Base-by-base conservation (phyloP, 2,888 invertebrate species). In the Diplazon laetatorius region DNA sequence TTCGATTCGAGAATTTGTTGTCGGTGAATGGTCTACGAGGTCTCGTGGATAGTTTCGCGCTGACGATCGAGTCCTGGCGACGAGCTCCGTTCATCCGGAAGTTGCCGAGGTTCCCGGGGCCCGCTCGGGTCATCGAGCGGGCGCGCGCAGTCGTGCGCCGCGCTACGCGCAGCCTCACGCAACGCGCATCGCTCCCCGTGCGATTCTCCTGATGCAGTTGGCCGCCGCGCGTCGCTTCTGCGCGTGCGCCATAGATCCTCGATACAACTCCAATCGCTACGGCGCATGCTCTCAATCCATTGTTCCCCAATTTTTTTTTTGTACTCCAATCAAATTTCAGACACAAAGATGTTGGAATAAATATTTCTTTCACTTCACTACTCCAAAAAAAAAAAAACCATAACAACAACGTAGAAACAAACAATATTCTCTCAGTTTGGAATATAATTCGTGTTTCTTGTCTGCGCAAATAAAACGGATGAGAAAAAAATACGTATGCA, bases 31-130 rank as follows among this genome's bases (percentile, higher is more conserved):
- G n/a, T n/a, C n/a, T n/a, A n/a, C n/a, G n/a, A n/a, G n/a, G n/a
- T 30, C 30, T 30, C 30, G 30, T 2, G 6, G 30, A 30, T n/a
- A 30, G 6, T 30, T 59, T 59, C 4, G 10, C 39, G 39, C 20
- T 4, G n/a, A 8, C 25, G 37, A 0, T 37, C 39, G 20, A 37
- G n/a, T 20, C 42, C 42, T 88, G 87, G 14, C 55, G 14, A 30
- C 8, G 9, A 30, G 88, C 89, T 88, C 87, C 89, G 89, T 87
- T 89, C 88, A 89, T 89, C 88, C 89, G 86, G 84, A 82, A 84
- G 80, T 81, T 81, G 82, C 73, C 76, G 20, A 52, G 39, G 20
- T 25, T 52, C 48, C 8, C 25, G 22, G 18, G 20, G 35, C 73
- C 75, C 80, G 70, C 77, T 76, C 78, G 63, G 70, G 57, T 60